A percentile compares a stretch with the other conserved stretches of the same genome.
Conservation (phyloP, 2,888 invertebrate genomes). For the Podabrus alpinus region DNA sequence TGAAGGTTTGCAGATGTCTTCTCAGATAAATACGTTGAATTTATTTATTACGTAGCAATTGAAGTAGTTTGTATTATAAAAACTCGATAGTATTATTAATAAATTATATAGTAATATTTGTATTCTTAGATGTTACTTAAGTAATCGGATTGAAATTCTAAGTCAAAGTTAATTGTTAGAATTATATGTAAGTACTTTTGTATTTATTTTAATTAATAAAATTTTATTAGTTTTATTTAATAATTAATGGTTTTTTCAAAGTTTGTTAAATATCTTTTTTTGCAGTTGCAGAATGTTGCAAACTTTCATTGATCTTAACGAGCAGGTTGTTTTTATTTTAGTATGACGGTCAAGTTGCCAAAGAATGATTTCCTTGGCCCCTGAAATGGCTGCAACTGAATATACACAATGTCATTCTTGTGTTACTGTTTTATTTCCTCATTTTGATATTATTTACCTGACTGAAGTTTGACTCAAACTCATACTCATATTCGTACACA, state of each 20-base stretch:
- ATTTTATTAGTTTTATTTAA: background rate
- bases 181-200: background rate
- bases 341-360: too few species aligned
- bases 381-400: too few species aligned
- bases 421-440: too few species aligned
- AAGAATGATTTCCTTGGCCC: too few species aligned
- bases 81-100: conserved; percentile 13
- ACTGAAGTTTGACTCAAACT: too few species aligned
- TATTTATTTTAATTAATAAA: conserved; percentile 1
- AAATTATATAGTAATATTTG: conserved; percentile 9
- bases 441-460: too few species aligned
- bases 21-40: conserved; percentile 1
- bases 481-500: too few species aligned
- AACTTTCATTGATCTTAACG: too few species aligned
- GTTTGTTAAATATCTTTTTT: background rate
- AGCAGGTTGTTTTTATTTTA: too few species aligned
- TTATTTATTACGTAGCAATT: conserved; percentile 15
- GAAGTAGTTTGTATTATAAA: background rate
- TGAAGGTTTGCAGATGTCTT: background rate
- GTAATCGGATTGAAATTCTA: conserved; percentile 6
- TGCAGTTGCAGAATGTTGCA: too few species aligned
- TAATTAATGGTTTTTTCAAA: background rate
- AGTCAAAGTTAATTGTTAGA: conserved; percentile 4
- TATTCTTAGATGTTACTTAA: conserved; percentile 8
- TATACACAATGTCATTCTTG: too few species aligned